Evolutionary conservation across 2,888 invertebrate genomes (phyloP).

Genomic region (Limnephilus rhombicus): DNA sequence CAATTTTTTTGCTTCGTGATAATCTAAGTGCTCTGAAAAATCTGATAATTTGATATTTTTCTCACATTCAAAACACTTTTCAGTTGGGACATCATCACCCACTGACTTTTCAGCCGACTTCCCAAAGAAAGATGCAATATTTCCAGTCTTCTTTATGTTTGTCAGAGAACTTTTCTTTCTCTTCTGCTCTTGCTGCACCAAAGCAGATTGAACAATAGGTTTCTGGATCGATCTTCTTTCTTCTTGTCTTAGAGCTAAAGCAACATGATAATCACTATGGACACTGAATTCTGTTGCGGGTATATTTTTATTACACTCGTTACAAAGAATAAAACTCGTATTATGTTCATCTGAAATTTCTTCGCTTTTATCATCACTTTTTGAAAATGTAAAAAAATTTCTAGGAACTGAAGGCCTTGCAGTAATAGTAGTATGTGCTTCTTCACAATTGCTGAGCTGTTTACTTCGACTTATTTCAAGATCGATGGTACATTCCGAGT

Average conservation of each 20-base stretch:
- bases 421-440: conserved; percentile 18
- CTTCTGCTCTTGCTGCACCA: conserved; percentile 66
- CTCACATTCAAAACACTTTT: conserved; percentile 84
- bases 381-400: conserved; percentile 29
- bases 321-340: conserved; percentile 74
- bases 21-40: conserved; percentile 88
- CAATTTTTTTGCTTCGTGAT: conserved; percentile 89
- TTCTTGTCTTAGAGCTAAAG: conserved; percentile 81
- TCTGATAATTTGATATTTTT: conserved; percentile 80
- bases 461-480: conserved; percentile 76
- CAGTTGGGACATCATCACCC: conserved; percentile 71
- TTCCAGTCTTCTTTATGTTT: conserved; percentile 64
- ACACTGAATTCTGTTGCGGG: conserved; percentile 78
- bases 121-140: conserved; percentile 73
- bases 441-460: conserved; percentile 36
- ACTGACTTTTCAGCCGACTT: conserved; percentile 69
- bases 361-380: conserved; percentile 45
- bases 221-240: conserved; percentile 52
- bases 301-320: conserved; percentile 82
- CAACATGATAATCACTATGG: conserved; percentile 87
- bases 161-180: conserved; percentile 65
- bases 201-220: conserved; percentile 68
- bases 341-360: conserved; percentile 63
- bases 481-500: conserved; percentile 75
- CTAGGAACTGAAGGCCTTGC: conserved; percentile 34